phyloP scores from a whole-genome alignment of 2,888 invertebrate species.

The Papilio demoleus region DNA sequence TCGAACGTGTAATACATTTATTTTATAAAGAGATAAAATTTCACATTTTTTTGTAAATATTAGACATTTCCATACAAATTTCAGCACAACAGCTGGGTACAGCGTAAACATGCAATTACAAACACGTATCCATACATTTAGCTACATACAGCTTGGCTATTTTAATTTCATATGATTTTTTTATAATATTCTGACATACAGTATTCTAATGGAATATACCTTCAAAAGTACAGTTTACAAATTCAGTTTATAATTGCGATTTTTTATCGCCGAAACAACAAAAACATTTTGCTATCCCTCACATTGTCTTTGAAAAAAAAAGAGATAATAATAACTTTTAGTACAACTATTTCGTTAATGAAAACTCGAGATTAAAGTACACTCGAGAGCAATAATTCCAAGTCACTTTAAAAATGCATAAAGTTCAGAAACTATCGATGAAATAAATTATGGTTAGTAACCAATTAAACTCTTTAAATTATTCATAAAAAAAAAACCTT shows the following conservation, averaged over 20 bases:
- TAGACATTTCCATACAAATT: slow-evolving; percentile 73
- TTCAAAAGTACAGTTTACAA: slow-evolving; percentile 1
- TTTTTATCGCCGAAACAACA: not conserved
- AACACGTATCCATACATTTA: slow-evolving; percentile 55
- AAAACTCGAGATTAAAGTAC: not conserved
- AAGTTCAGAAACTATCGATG: too few species aligned
- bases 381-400: too few species aligned
- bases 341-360: not conserved
- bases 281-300: not conserved
- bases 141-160: slow-evolving; percentile 53
- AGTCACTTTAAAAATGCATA: not conserved
- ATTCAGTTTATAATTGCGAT: not conserved
- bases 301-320: not conserved
- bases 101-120: slow-evolving; percentile 65
- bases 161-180: slow-evolving; percentile 31
- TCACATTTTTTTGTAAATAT: slow-evolving; percentile 77
- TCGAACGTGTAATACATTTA: slow-evolving; percentile 80
- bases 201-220: not conserved
- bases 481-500: too few species aligned
- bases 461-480: too few species aligned
- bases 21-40: slow-evolving; percentile 82
- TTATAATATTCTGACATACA: slow-evolving; percentile 7
- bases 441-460: too few species aligned
- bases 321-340: not conserved
- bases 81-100: slow-evolving; percentile 63